Evolutionary conservation across 2,113 vertebrate species (phyloP), one percentile per base, ranked within the genome.

Genomic region (Nibea coibor): DNA sequence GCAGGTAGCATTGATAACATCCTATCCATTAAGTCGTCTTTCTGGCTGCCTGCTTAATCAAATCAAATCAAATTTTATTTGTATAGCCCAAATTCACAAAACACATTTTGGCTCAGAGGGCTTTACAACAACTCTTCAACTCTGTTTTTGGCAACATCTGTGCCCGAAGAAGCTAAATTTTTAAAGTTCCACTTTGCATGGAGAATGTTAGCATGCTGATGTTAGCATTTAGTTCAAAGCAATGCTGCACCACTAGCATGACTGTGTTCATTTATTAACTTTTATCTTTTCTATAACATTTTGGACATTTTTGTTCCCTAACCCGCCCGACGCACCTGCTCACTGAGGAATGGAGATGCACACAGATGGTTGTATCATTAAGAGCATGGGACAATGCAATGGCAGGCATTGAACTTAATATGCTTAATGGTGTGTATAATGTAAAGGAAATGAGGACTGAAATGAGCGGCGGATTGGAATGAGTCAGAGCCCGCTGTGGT

Each of bases 371-470:
- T 72, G 1, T 56, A 72, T 82, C 81, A 75, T 76, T 58, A 79
- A 69, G 22, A 75, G 62, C 66, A 70, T 2, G 51, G 68, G 63
- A 68, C 72, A 65, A 56, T 0, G 61, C 75, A 22, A 10, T 31
- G 62, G 47, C 86, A 81, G 63, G 5, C 62, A 68, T 54, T 81
- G 71, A 58, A 82, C 85, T 82, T 82, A 80, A 89, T 86, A 78
- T 86, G 85, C 78, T 53, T 86, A 88, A 89, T 90, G 80, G 61
- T 45, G 84, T 84, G 81, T 74, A 63, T 73, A 86, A 87, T 85
- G 78, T 84, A 90, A 82, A 82, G 81, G 82, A 88, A 91, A 90
- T 83, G 82, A 85, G 72, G 83, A 87, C 68, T 78, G 78, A 87
- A 83, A 85, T 80, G 63, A 86, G 68, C 12, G 11, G 63, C 20